These are phyloP conservation scores for Rhinatrema bivittatum DNA, from an alignment of 2,797 vertebrate species.

Conservation along the genomic window DNA sequence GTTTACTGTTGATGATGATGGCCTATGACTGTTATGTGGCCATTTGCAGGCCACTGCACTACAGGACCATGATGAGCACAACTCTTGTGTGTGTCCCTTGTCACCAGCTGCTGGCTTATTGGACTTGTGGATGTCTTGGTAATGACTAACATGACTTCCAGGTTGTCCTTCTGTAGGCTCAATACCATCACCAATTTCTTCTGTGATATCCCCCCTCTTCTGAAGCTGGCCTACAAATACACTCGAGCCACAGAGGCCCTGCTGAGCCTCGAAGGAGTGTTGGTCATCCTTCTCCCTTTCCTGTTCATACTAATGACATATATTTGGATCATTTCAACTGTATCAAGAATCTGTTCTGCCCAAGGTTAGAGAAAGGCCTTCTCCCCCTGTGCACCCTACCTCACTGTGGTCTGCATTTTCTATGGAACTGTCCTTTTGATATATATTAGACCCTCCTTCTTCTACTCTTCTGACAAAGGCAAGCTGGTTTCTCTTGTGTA, in stretches of 20 bases:
- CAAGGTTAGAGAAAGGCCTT: too few relatives aligned
- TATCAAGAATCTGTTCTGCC: too few relatives aligned
- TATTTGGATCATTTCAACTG: too few relatives aligned
- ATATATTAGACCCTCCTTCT: too few relatives aligned
- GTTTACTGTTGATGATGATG: not conserved
- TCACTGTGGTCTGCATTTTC: not conserved
- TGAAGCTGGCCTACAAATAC: not conserved
- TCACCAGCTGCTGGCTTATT: not conserved
- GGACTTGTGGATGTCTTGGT: not conserved
- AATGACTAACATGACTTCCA: not conserved
- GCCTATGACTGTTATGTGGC: constrained; percentile 1
- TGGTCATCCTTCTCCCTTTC: too few relatives aligned
- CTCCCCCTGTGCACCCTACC: not conserved
- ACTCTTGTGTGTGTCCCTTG: not conserved
- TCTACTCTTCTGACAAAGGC: too few relatives aligned
- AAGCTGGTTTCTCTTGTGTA: too few relatives aligned
- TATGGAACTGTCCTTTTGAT: not conserved
- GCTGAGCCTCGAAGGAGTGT: too few relatives aligned
- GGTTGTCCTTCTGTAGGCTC: not conserved
- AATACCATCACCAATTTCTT: not conserved
- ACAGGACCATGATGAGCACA: not conserved
- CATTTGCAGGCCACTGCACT: not conserved
- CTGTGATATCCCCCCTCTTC: not conserved
- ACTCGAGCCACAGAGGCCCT: not conserved
- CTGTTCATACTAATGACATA: too few relatives aligned